Base-by-base conservation (phyloP, 2,888 invertebrate genomes). In the Leptinotarsa juncta region DNA sequence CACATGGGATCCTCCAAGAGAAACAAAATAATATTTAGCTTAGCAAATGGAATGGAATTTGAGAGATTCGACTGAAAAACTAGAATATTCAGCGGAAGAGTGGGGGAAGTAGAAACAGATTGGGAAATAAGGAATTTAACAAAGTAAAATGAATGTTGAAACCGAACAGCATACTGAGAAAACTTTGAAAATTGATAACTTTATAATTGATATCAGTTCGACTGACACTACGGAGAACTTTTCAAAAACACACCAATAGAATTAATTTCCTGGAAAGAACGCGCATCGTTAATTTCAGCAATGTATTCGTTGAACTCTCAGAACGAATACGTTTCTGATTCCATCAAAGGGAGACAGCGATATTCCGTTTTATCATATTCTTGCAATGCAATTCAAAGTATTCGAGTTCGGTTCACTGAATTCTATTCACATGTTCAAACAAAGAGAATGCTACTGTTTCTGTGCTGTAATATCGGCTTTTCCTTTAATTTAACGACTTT, bases 361-460 rank as follows among this genome's bases (percentile, higher is more conserved):
- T 62, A 62, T 32, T n/a, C 71, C 65, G 14, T 26, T 51, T n/a
- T 53, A 69, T 69, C 49, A 69, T 57, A 51, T 62, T 62, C 32
- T 62, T 65, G 65, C 53, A 53, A 66, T 65, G 65, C 57, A 48
- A 71, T 57, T 71, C 66, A 50, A 49, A 70, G 62, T 62, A 62
- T 55, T 62, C 49, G 49, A 71, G 57, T 71, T 55, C 62, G 20
- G 66, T 71, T 66, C 66, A 55, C 70, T 53, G 51, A 65, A 57
- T 57, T 23, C 57, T 23, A 57, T 57, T 57, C 57, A 23, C 57
- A 57, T 65, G 62, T 60, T 60, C 55, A 60, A 69, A 69, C 60
- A 65, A 42, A 66, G 66, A 66, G 48, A 55, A 71, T 26, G 32
- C 65, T 50, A 16, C 20, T 70, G n/a, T 49, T 51, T 65, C 65